phyloP scores from a whole-genome alignment of 1,140 invertebrate species.

The Chironomus striatipennis region DNA sequence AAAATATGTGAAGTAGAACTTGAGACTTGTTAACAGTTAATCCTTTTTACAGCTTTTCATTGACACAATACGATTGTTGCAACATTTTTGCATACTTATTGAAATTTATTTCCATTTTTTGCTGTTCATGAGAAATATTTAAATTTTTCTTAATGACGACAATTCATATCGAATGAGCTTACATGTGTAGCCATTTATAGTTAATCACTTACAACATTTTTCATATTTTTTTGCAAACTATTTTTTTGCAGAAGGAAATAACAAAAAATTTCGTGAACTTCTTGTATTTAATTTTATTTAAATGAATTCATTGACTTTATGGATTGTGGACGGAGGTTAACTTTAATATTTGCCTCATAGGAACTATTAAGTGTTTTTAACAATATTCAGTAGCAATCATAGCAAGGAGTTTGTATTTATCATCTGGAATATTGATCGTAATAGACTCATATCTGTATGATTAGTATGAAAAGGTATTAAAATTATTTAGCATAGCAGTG shows the following conservation, averaged over 20 bases:
- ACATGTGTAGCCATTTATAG: constrained; percentile 1
- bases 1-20: background rate
- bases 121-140: too few relatives aligned
- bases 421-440: background rate
- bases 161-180: constrained; percentile 1
- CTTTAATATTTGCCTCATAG: background rate
- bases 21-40: constrained; percentile 21
- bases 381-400: background rate
- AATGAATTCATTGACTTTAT: too few relatives aligned
- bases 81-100: constrained; percentile 15
- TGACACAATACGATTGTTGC: background rate
- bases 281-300: background rate
- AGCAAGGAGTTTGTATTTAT: background rate
- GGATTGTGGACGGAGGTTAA: background rate
- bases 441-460: background rate
- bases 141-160: background rate
- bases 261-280: background rate
- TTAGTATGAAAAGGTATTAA: background rate
- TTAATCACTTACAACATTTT: background rate
- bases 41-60: background rate
- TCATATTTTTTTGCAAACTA: background rate
- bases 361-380: background rate
- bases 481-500: background rate
- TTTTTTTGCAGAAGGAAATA: background rate
- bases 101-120: too few relatives aligned